Base-by-base conservation (phyloP, 2,888 invertebrate genomes). In the Mimachlamys varia region DNA sequence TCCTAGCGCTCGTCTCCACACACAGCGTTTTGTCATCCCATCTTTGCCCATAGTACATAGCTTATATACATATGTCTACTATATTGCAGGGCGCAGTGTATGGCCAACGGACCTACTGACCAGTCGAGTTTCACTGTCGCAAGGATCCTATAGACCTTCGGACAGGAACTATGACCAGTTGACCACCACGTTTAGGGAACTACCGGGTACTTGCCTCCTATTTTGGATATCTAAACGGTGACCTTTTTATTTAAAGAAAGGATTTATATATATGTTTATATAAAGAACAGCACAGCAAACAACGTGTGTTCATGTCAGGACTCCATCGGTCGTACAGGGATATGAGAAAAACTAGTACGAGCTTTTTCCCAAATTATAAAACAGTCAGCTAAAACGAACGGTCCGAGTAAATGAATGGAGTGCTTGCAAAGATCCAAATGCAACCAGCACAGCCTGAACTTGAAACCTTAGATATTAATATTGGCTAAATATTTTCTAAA, bases 51-150 rank as follows among this genome's bases (percentile, higher is more conserved):
- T 62, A 76, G 76, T 33, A 76, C 76, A 76, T 33, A 76, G 76
- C 33, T 33, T 76, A 76, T 58, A 76, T 33, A 76, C 76, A 76
- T 33, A 12, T 53, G 44, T 62, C 62, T n/a, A 62, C 76, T 76
- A 33, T 76, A 76, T 27, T 76, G 33, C 33, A 10, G 33, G 76
- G 27, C 76, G 76, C 76, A 76, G 76, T 76, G 33, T 33, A 76
- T 33, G 76, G 33, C 33, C 76, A 76, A 12, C 33, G 33, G 33
- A 33, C 76, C 22, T 15, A 33, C 76, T 76, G 76, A 76, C 76
- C 76, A 76, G 76, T 19, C 76, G 76, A 12, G 12, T 76, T 76
- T 76, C 76, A 27, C 19, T 76, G 76, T 76, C 76, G 76, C 76
- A 76, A 76, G 76, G 76, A 76, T 76, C 76, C 0, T 33, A 19